Conservation (phyloP, 2,797 vertebrate genomes). For the Nyctalus aviator region DNA sequence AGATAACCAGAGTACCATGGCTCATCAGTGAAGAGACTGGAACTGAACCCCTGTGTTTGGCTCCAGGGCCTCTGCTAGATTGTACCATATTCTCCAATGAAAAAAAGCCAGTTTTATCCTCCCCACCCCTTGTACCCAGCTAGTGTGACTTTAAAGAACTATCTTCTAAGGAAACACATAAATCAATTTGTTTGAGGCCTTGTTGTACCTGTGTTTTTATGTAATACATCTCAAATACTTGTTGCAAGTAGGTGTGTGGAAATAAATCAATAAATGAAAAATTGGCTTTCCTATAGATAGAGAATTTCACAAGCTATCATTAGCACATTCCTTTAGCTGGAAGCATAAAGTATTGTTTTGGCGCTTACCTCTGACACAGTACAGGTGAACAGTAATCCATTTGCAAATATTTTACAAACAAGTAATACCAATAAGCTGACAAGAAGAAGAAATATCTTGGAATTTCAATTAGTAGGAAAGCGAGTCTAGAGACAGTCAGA, state of each 20-base stretch:
- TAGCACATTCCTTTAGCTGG: conserved; percentile 71
- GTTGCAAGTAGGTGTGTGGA: conserved; percentile 54
- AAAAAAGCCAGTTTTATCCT: neutral
- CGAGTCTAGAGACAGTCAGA: conserved; percentile 38
- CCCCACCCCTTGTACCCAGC: neutral
- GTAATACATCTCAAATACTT: conserved; percentile 55
- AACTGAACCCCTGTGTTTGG: accelerated
- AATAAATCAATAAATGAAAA: conserved; percentile 71
- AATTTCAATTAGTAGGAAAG: conserved; percentile 73
- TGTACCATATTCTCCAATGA: neutral
- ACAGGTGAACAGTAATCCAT: conserved; percentile 68
- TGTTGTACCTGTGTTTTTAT: neutral
- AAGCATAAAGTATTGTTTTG: conserved; percentile 69
- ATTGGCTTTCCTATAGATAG: conserved; percentile 38
- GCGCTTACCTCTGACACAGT: conserved; percentile 71
- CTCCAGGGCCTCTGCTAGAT: neutral
- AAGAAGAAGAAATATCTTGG: conserved; percentile 71
- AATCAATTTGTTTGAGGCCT: neutral
- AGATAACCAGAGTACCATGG: accelerated
- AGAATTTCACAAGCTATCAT: conserved; percentile 61
- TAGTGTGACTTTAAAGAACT: neutral
- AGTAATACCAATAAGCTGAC: conserved; percentile 68
- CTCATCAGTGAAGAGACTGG: accelerated
- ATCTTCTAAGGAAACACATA: conserved; percentile 33
- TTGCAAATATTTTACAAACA: conserved; percentile 75